phyloP scores from a whole-genome alignment of 2,888 invertebrate species.

The Sipunculus nudus region DNA sequence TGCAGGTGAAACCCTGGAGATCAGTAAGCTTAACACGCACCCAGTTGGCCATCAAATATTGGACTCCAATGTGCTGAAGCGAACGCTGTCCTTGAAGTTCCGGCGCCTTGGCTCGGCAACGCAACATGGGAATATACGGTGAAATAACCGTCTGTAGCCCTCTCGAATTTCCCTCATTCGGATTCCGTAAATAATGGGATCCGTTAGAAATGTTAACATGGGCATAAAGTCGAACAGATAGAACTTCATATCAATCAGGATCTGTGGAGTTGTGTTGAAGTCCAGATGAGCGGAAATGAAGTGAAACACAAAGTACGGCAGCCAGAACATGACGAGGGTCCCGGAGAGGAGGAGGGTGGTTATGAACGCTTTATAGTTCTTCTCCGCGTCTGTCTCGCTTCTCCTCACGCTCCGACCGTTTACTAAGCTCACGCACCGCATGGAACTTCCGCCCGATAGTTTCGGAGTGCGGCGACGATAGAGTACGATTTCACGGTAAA shows the following conservation, averaged over 20 bases:
- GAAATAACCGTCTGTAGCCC: constrained; percentile 36
- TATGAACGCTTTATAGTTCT: constrained; percentile 45
- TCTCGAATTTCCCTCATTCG: constrained; percentile 40
- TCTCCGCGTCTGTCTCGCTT: constrained; percentile 26
- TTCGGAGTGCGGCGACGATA: constrained; percentile 30
- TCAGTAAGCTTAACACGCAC: no score
- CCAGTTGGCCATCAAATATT: no score
- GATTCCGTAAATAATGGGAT: constrained; percentile 45
- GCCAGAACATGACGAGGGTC: constrained; percentile 42
- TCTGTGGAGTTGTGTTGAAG: constrained; percentile 23
- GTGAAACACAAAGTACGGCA: constrained; percentile 41
- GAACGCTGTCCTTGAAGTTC: constrained; percentile 9
- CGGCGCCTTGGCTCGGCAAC: constrained; percentile 12
- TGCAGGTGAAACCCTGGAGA: no score
- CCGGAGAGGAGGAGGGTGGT: constrained; percentile 41
- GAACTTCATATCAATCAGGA: constrained; percentile 37
- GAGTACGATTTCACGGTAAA: constrained; percentile 37
- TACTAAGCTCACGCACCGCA: constrained; percentile 13
- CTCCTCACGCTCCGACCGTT: neutral
- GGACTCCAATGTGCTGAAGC: constrained; percentile 28
- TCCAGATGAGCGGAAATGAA: constrained; percentile 38
- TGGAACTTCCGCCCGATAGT: constrained; percentile 2
- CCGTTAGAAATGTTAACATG: constrained; percentile 39
- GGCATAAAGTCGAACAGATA: constrained; percentile 44
- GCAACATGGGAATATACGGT: constrained; percentile 27